A percentile compares a stretch with the other conserved stretches of the same genome.
Conservation (phyloP, 1,140 invertebrate species). For the Drosophila sechellia region DNA sequence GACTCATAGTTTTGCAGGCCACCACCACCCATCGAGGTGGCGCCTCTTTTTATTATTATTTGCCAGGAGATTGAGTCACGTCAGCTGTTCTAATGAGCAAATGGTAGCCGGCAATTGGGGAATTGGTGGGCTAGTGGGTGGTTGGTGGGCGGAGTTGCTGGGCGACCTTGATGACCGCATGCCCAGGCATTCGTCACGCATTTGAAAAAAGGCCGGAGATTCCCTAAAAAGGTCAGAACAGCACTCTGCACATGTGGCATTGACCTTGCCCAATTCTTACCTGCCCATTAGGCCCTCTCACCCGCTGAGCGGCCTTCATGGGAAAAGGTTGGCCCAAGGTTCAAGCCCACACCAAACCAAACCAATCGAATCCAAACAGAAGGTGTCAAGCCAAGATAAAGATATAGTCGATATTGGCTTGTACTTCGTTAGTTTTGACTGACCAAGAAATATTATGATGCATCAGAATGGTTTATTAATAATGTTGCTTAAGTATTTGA, state of each 20-base stretch:
- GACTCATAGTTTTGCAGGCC: conserved; percentile 23
- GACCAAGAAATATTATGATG: too few species aligned
- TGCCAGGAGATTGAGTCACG: conserved; percentile 64
- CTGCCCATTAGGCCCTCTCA: conserved; percentile 18
- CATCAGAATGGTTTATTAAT: neutral
- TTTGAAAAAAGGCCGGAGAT: conserved; percentile 20
- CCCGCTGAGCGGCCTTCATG: conserved; percentile 15
- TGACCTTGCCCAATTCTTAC: conserved; percentile 59
- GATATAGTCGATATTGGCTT: conserved; percentile 16
- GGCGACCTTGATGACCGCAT: conserved; percentile 74
- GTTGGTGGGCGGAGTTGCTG: conserved; percentile 9
- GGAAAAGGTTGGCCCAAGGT: conserved; percentile 10
- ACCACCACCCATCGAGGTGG: conserved; percentile 16
- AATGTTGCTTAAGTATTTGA: neutral
- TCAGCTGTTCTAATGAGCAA: conserved; percentile 56
- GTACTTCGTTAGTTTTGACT: neutral
- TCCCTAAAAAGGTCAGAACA: conserved; percentile 37
- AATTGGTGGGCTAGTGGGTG: neutral
- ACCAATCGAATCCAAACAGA: conserved; percentile 3
- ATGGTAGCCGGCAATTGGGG: conserved; percentile 1
- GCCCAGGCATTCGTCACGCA: conserved; percentile 67
- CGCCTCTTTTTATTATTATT: conserved; percentile 9
- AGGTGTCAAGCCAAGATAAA: conserved; percentile 29
- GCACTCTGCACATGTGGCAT: conserved; percentile 32
- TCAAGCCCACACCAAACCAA: neutral